phyloP scores from a whole-genome alignment of 92 coral and sea anemone genomes.

The Paragorgia papillata region DNA sequence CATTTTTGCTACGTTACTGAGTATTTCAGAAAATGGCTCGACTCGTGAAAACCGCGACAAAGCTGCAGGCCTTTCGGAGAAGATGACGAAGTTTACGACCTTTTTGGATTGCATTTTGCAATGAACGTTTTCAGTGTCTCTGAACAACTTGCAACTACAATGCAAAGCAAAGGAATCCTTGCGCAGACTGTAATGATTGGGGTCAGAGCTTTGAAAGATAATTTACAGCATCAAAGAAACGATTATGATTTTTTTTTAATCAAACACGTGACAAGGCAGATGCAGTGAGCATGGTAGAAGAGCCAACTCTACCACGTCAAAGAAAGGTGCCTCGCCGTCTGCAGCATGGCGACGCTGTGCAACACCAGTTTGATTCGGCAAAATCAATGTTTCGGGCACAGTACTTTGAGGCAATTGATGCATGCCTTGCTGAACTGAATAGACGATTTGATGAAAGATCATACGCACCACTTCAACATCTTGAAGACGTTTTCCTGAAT shows the following conservation, averaged over 20 bases:
- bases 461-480: constrained; percentile 7
- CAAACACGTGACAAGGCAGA: constrained; percentile 12
- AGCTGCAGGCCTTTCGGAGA: constrained; percentile 1
- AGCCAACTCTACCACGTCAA: constrained; percentile 20
- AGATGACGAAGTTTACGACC: constrained; percentile 13
- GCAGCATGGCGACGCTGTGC: constrained; percentile 13
- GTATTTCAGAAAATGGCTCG: background rate
- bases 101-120: constrained; percentile 29
- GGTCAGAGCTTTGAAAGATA: constrained; percentile 16
- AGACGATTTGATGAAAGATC: constrained; percentile 12
- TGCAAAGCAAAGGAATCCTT: constrained; percentile 24
- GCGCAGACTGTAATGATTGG: constrained; percentile 27
- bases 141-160: constrained; percentile 26
- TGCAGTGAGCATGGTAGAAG: constrained; percentile 18
- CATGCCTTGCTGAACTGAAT: constrained; percentile 23
- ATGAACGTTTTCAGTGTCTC: constrained; percentile 27
- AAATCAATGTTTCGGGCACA: constrained; percentile 34
- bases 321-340: constrained; percentile 17
- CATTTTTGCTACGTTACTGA: constrained; percentile 16
- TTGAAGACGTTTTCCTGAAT: constrained; percentile 27
- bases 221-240: constrained; percentile 21
- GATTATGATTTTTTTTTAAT: constrained; percentile 8
- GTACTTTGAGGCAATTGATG: constrained; percentile 26
- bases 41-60: constrained; percentile 17
- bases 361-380: constrained; percentile 15